Base-by-base conservation (phyloP, 2,113 vertebrate species). In the Albula goreensis region DNA sequence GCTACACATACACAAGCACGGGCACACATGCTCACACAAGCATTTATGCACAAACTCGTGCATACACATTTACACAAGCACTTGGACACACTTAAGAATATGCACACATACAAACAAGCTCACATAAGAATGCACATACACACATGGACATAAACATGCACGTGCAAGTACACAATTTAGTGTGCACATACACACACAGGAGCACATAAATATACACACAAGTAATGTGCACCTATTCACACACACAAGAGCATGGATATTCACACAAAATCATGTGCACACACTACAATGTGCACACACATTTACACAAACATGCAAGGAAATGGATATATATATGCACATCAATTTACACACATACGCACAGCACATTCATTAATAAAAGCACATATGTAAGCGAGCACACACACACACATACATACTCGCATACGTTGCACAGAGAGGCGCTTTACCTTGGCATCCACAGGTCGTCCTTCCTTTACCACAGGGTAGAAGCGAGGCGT, bases 401-500 rank as follows among this genome's bases (percentile, higher is more conserved):
- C 6, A 60, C 41, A 66, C 9, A 8, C 13, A 31, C 22, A 3
- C 22, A 2, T 22, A 25, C 2, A 11, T 7, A 22, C 17, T 2
- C 60, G 2, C 49, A 7, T 50, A 81, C 51, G 22, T 48, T 4
- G 25, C 7, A 5, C 31, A 5, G 51, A n/a, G 41, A 2, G 41
- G 13, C 51, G 0, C 0, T 84, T 90, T 80, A 99, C 98, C 97
- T 99, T 99, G 90, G 97, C 96, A 85, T 99, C 98, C 15, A 99
- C 96, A 0, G 98, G 97, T 51, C 98, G 95, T 81, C 98, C 96
- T 85, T 99, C 98, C 78, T 99, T 99, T 87, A 99, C 98, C 91
- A 99, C 98, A 0, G 98, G 98, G 93, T 99, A 99, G 95, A 99
- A 99, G 6, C 98, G 96, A 1, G 98, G 96, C 0, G 97, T 99